Percentiles rank a stretch among this genome's conserved stretches.
These are phyloP conservation scores for Balaenoptera acutorostrata DNA, from an alignment of 2,113 vertebrate genomes.

Conservation along the genomic window DNA sequence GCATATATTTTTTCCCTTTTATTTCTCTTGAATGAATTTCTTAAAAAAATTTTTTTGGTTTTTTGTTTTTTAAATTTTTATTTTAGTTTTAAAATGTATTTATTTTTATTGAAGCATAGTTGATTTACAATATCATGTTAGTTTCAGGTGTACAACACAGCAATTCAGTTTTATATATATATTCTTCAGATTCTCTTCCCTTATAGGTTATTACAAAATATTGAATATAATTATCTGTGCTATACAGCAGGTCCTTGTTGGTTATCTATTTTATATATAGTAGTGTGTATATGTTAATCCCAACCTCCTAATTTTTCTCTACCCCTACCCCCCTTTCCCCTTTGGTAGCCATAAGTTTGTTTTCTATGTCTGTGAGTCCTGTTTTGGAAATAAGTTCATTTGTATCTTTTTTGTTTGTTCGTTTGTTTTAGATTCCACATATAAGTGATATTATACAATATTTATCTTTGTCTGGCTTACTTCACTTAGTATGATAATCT, in stretches of 20 bases:
- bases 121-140: background rate
- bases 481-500: no score
- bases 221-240: background rate
- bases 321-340: background rate
- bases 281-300: background rate
- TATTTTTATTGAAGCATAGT: background rate
- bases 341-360: background rate
- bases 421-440: no score
- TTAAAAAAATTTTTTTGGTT: background rate
- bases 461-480: no score
- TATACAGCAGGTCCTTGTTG: background rate
- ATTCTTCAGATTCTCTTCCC: background rate
- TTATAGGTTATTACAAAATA: background rate
- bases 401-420: background rate
- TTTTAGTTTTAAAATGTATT: background rate
- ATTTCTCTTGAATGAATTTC: background rate
- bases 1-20: constrained; percentile 14
- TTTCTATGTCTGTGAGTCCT: background rate
- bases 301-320: background rate
- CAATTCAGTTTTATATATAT: background rate
- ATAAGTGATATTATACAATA: no score
- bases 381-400: background rate
- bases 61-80: background rate
- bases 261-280: background rate
- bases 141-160: background rate